Conservation (phyloP, 35 echinoderm and acorn worm genomes). For the Amphiura filiformis region DNA sequence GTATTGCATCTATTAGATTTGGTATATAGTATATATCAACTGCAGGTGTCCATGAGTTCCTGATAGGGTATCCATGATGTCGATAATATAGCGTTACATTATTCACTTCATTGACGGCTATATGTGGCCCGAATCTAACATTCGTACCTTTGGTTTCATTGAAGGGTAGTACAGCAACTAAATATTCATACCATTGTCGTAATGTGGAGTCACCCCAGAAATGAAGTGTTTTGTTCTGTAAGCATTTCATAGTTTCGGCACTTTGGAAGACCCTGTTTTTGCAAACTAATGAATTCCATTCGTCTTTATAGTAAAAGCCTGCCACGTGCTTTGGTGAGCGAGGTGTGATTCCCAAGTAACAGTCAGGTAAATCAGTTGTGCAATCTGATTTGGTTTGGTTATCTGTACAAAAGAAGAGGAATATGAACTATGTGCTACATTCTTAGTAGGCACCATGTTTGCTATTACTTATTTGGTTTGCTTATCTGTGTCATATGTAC, state of each 20-base stretch:
- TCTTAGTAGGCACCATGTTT: no score
- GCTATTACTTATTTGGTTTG: no score
- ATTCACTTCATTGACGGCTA: background rate
- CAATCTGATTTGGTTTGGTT: no score
- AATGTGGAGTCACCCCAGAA: constrained; percentile 40
- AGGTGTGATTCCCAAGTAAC: constrained; percentile 24
- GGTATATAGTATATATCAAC: constrained; percentile 3
- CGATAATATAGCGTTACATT: constrained; percentile 20
- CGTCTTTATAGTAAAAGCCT: constrained; percentile 28
- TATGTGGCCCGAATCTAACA: background rate
- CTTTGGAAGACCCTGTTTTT: background rate
- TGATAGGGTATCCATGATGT: constrained; percentile 29
- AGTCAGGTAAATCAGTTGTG: no score
- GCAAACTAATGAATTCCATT: constrained; percentile 31
- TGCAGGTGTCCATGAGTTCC: constrained; percentile 5
- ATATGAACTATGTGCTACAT: no score
- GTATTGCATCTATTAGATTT: constrained; percentile 21
- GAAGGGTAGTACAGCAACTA: background rate
- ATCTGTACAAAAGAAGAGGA: no score
- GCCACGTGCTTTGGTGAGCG: background rate
- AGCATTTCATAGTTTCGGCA: background rate
- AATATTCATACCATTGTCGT: constrained; percentile 46
- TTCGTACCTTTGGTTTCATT: background rate
- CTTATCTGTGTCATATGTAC: no score
- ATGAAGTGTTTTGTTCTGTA: background rate